phyloP scores from a whole-genome alignment of 2,113 vertebrate species.

The Orientallactaga bullata region DNA sequence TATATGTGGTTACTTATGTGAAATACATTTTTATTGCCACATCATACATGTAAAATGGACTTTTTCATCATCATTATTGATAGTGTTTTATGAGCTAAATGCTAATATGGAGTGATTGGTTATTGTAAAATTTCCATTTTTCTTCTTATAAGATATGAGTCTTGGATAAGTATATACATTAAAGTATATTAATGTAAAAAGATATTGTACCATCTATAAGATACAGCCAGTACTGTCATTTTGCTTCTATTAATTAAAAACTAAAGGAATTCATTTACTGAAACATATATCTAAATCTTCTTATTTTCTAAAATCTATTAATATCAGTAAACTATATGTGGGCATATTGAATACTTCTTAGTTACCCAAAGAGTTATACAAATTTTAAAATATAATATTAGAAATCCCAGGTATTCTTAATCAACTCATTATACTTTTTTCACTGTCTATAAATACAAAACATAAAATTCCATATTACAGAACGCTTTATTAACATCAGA shows the following conservation, averaged over 20 bases:
- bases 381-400: constrained; percentile 64
- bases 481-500: constrained; percentile 88
- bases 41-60: too few species aligned
- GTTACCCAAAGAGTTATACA: neutral
- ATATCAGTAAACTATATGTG: neutral
- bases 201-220: neutral
- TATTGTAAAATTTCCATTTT: neutral
- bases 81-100: constrained; percentile 5
- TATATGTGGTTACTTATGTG: too few species aligned
- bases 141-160: neutral
- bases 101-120: neutral
- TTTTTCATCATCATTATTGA: neutral
- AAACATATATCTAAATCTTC: neutral
- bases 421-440: constrained; percentile 69
- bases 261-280: neutral
- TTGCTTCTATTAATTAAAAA: neutral
- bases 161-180: neutral
- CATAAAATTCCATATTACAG: constrained; percentile 85
- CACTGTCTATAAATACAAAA: constrained; percentile 84
- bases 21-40: too few species aligned
- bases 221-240: neutral
- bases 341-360: neutral
- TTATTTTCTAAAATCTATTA: constrained; percentile 17
- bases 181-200: neutral
- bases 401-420: constrained; percentile 69